Evolutionary conservation across 2,888 invertebrate species (phyloP), one percentile per base, ranked within the genome.

Genomic region (Stictocephala bisonia): DNA sequence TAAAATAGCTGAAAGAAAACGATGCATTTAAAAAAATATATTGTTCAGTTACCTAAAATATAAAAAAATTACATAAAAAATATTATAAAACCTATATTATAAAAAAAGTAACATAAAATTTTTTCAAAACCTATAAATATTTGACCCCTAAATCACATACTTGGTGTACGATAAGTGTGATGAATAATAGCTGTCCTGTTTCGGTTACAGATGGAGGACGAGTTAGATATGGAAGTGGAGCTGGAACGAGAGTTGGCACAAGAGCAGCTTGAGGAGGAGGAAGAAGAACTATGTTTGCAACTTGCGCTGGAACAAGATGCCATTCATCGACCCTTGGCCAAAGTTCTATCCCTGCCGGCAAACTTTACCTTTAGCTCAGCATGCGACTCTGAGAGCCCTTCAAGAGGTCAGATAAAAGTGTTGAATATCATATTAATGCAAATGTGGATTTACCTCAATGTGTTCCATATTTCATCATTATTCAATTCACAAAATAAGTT

Each of bases 131-230:
- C n/a, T n/a, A n/a, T n/a, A n/a, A n/a, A n/a, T n/a, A n/a, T n/a
- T n/a, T n/a, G n/a, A n/a, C n/a, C n/a, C n/a, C n/a, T n/a, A n/a
- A 68, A 66, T 56, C 13, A 26, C 13, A 69, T 4, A 13, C 9
- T 68, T 15, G 15, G 11, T 3, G n/a, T 22, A 66, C 2, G n/a
- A 29, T 27, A 24, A 27, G 7, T 58, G 6, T 20, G 15, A 26
- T 9, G 15, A 27, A 9, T 24, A 58, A 11, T 20, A 24, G 9
- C 9, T 51, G n/a, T n/a, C n/a, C n/a, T n/a, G n/a, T n/a, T n/a
- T n/a, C n/a, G n/a, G n/a, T 78, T 78, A 78, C 90, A 95, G 85
- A 94, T 96, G 93, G 96, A 96, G 82, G 95, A 94, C 77, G 96
- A 96, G 84, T 86, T 96, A 69, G 96, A 96, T 83, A 91, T 95